Conservation (phyloP, 2,888 invertebrate species). For the Caradrina kadenii region DNA sequence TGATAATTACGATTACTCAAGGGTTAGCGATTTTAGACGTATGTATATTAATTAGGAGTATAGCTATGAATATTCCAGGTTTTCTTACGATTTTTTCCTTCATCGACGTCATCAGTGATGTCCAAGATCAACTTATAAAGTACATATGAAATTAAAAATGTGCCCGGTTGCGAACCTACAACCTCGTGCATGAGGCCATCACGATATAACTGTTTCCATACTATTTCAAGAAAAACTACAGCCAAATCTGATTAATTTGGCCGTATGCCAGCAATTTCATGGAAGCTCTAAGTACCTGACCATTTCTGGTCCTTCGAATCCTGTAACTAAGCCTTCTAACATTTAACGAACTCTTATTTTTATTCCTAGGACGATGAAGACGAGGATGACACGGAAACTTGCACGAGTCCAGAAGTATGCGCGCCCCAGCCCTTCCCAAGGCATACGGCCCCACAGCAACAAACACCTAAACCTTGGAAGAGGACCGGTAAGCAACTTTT, state of each 20-base stretch:
- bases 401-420: conserved; percentile 82
- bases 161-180: no score
- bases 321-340: not conserved
- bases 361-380: conserved; percentile 86
- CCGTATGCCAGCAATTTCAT: not conserved
- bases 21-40: no score
- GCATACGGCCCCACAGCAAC: conserved; percentile 80
- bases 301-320: not conserved
- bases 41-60: no score
- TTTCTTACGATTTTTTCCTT: no score
- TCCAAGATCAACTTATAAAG: no score
- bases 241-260: not conserved
- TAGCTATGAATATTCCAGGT: no score
- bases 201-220: no score
- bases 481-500: conserved; percentile 82
- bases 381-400: conserved; percentile 87
- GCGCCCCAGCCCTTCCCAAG: conserved; percentile 88
- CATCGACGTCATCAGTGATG: no score
- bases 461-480: conserved; percentile 88
- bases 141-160: no score
- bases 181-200: no score
- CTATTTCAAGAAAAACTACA: no score
- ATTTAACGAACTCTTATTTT: not conserved
- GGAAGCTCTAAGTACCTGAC: not conserved
- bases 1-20: no score